Conservation (phyloP, 2,797 vertebrate genomes). For the Hyperoplus lanceolatus region DNA sequence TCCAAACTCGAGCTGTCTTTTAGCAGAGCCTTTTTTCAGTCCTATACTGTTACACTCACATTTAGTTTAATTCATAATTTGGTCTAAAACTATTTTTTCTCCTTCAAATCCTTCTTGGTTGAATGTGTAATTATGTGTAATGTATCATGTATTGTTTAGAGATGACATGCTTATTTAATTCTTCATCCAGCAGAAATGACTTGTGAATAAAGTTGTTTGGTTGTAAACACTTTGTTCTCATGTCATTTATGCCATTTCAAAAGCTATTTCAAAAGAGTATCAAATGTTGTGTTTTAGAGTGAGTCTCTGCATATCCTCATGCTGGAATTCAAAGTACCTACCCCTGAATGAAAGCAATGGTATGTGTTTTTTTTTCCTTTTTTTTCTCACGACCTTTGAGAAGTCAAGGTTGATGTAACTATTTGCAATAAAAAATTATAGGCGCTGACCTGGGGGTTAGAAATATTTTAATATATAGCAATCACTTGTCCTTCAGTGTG, state of each 20-base stretch:
- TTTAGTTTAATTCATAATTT: slow-evolving; percentile 26
- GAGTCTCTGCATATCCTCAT: slow-evolving; percentile 27
- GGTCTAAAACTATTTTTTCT: slow-evolving; percentile 24
- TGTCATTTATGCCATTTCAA: slow-evolving; percentile 63
- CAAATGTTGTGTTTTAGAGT: slow-evolving; percentile 36
- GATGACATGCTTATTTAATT: slow-evolving; percentile 76
- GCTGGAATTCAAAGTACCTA: slow-evolving; percentile 43
- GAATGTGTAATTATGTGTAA: slow-evolving; percentile 61
- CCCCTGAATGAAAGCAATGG: slow-evolving; percentile 34
- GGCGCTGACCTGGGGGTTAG: slow-evolving; percentile 13
- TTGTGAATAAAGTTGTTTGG: slow-evolving; percentile 68
- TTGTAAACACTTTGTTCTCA: slow-evolving; percentile 54
- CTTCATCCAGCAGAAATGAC: slow-evolving; percentile 65
- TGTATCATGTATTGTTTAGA: slow-evolving; percentile 62
- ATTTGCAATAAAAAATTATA: neutral
- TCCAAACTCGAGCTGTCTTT: neutral
- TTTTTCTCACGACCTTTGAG: slow-evolving; percentile 10
- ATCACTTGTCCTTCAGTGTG: slow-evolving; percentile 34
- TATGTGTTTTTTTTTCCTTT: slow-evolving; percentile 3
- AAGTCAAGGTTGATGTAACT: slow-evolving; percentile 31
- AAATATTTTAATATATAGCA: slow-evolving; percentile 17
- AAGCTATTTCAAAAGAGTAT: slow-evolving; percentile 27
- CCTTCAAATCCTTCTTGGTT: slow-evolving; percentile 37
- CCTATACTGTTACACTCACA: neutral
- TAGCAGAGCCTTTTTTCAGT: neutral